phyloP scores from a whole-genome alignment of 2,888 invertebrate genomes.

The Mythimna ferrago region DNA sequence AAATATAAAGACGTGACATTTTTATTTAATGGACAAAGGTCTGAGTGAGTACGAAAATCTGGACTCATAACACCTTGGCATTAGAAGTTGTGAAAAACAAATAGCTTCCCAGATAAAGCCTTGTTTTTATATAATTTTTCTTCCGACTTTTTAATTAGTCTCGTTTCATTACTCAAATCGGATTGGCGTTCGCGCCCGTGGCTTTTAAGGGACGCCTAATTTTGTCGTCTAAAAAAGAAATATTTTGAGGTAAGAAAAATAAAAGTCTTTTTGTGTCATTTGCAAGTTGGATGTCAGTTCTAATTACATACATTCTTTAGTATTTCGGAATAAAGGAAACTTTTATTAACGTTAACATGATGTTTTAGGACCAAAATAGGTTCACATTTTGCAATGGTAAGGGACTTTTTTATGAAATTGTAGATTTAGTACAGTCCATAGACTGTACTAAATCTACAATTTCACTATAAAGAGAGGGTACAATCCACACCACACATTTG shows the following conservation, averaged over 20 bases:
- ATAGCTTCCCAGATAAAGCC: constrained; percentile 71
- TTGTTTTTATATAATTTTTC: constrained; percentile 79
- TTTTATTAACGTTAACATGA: not conserved
- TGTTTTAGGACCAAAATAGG: not conserved
- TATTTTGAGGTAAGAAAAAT: constrained; percentile 68
- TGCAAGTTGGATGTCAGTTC: constrained; percentile 66
- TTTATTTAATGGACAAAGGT: constrained; percentile 35
- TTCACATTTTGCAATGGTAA: not conserved
- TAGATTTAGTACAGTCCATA: not conserved
- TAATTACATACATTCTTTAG: constrained; percentile 45
- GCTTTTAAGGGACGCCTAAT: constrained; percentile 81
- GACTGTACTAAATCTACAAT: too few relatives aligned
- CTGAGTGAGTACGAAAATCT: constrained; percentile 48
- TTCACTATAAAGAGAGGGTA: too few relatives aligned
- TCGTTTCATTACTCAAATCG: constrained; percentile 85
- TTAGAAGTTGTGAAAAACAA: constrained; percentile 67
- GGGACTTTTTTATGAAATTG: not conserved
- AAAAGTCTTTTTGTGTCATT: constrained; percentile 65
- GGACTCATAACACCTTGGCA: constrained; percentile 55
- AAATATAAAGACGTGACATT: constrained; percentile 8
- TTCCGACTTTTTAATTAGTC: constrained; percentile 83
- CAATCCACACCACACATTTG: not conserved
- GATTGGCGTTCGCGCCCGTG: constrained; percentile 84
- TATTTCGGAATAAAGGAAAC: constrained; percentile 2
- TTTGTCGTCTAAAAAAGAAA: constrained; percentile 67